Conservation (phyloP, 92 coral and sea anemone species). For the Chrysogorgia sp. region DNA sequence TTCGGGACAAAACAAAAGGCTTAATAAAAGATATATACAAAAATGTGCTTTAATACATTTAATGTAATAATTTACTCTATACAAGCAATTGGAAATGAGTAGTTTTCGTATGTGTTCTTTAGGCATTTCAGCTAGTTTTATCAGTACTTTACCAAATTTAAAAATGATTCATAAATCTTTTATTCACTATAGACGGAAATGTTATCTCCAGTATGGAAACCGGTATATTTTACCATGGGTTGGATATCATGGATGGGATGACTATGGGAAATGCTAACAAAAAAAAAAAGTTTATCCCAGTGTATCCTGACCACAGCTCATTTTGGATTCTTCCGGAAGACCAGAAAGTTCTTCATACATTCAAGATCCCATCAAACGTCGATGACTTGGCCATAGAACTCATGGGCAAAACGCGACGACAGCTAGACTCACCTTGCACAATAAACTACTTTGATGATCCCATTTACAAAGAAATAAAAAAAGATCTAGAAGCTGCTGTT, state of each 20-base stretch:
- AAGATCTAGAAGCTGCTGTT: background rate
- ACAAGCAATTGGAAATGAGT: too few relatives aligned
- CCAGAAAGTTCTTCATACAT: background rate
- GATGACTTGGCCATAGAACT: slow-evolving; percentile 31
- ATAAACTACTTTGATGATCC: slow-evolving; percentile 6
- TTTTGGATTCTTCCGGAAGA: background rate
- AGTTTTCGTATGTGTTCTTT: too few relatives aligned
- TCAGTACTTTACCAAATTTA: too few relatives aligned
- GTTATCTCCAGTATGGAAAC: too few relatives aligned
- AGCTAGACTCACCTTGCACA: slow-evolving; percentile 13
- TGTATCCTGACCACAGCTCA: slow-evolving; percentile 21
- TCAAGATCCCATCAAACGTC: slow-evolving; percentile 26
- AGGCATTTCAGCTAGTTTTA: too few relatives aligned
- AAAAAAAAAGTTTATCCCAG: slow-evolving; percentile 22
- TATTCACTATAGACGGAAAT: too few relatives aligned
- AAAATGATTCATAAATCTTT: too few relatives aligned
- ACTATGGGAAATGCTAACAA: background rate
- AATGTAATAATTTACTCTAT: too few relatives aligned
- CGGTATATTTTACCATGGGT: background rate
- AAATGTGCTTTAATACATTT: too few relatives aligned
- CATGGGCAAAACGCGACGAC: slow-evolving; percentile 25
- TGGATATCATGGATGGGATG: slow-evolving; percentile 13
- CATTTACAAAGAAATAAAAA: background rate
- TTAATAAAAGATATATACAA: too few relatives aligned
- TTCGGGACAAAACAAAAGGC: too few relatives aligned